Percentiles rank a stretch among this genome's conserved stretches.
Evolutionary conservation across 2,113 vertebrate genomes (phyloP).

Genomic region (Menidia beryllina): DNA sequence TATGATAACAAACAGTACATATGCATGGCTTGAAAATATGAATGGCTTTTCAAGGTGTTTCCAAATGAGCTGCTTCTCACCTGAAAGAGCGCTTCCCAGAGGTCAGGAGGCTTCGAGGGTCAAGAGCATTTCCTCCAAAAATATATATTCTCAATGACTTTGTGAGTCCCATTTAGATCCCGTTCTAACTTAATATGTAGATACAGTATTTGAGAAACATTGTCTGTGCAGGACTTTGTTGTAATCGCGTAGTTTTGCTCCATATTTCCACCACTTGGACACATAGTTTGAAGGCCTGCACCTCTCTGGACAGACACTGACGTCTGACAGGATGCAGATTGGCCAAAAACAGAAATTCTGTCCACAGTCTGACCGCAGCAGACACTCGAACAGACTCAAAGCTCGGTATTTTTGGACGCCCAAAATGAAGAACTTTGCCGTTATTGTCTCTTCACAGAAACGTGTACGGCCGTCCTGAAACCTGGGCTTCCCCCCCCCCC

Average conservation of each 20-base stretch:
- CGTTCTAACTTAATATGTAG: no score
- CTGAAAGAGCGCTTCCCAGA: not conserved
- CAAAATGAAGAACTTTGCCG: slow-evolving; percentile 29
- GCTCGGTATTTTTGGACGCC: slow-evolving; percentile 14
- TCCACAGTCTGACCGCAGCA: slow-evolving; percentile 52
- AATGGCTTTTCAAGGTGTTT: no score
- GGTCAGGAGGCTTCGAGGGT: not conserved
- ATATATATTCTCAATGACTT: not conserved
- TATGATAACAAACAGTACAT: no score
- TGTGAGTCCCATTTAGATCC: no score
- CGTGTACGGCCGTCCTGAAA: slow-evolving; percentile 15
- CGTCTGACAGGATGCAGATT: not conserved
- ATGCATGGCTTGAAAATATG: no score
- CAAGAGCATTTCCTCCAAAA: not conserved
- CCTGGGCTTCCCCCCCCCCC: slow-evolving; percentile 31
- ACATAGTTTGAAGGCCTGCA: not conserved
- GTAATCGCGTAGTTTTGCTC: no score
- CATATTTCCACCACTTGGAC: no score
- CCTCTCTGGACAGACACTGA: slow-evolving; percentile 16
- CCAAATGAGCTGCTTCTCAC: not conserved
- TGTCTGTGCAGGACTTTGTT: not conserved
- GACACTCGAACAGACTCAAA: slow-evolving; percentile 15
- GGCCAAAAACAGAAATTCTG: slow-evolving; percentile 6
- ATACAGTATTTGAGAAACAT: not conserved
- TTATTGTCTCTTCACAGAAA: not conserved